phyloP scores from a whole-genome alignment of 2,888 invertebrate species.

The Sycophila texana region DNA sequence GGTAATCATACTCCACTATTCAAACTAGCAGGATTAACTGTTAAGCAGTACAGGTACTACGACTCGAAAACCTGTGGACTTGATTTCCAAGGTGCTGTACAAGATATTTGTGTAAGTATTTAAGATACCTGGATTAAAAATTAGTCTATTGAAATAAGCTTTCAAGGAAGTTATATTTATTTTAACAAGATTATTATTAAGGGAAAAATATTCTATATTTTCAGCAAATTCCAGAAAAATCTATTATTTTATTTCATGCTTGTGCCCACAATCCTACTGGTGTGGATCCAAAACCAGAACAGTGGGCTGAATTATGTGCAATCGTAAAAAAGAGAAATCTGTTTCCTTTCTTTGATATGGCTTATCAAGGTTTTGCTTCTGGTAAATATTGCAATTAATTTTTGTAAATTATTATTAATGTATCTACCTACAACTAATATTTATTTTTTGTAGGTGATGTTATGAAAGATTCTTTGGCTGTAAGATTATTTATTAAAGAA shows the following conservation, averaged over 20 bases:
- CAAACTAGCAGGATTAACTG: constrained; percentile 89
- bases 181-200: background rate
- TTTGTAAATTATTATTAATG: background rate
- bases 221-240: constrained; percentile 93
- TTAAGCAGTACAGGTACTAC: constrained; percentile 95
- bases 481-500: constrained; percentile 90
- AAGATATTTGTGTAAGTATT: constrained; percentile 88
- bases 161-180: background rate
- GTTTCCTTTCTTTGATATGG: constrained; percentile 98
- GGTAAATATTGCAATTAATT: constrained; percentile 72
- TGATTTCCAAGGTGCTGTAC: constrained; percentile 91
- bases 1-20: constrained; percentile 98
- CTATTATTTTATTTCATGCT: constrained; percentile 94
- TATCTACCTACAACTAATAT: constrained; percentile 38
- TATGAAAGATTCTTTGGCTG: constrained; percentile 91
- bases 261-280: constrained; percentile 99
- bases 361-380: constrained; percentile 97
- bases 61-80: constrained; percentile 95
- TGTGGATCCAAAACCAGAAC: constrained; percentile 90
- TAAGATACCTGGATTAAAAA: background rate
- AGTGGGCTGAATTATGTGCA: constrained; percentile 92
- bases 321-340: constrained; percentile 88
- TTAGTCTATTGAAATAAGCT: background rate
- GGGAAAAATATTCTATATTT: constrained; percentile 63
- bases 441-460: constrained; percentile 81